Base-by-base conservation (phyloP, 2,113 vertebrate species). In the Casuarius casuarius region DNA sequence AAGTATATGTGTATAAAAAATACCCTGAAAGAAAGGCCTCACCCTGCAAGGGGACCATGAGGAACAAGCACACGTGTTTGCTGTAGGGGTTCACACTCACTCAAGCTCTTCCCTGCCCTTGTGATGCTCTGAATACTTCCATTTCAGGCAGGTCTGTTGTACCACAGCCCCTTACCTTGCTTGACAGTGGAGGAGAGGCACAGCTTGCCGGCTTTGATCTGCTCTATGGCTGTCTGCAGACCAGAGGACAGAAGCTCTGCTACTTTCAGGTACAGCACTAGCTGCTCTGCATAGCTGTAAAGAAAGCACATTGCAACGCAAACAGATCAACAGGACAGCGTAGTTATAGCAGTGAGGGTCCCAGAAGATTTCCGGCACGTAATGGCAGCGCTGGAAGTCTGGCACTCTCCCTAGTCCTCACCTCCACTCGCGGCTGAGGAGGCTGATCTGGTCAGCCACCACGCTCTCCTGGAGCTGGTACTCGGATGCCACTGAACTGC, bases 391-490 rank as follows among this genome's bases (percentile, higher is more conserved):
- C 17, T 33, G 56, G 29, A 31, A 59, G 31, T 33, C 29, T 4
- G 2, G 46, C 52, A 67, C 58, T 76, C 68, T 85, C n/a, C 63
- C 54, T 1, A 0, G 0, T 21, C 33, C 98, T 95, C 84, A 99
- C 99, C 99, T 99, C 99, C 99, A 99, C 92, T 99, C 99, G 83
- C 95, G 96, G 97, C 99, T 99, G 83, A 99, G 98, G 15, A 99
- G 98, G 95, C 99, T 99, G 97, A 99, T 99, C 98, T 99, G 99
- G 98, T 99, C 99, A 0, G 99, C 98, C 97, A 99, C 98, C 86
- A 99, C 56, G 7, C 99, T 99, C 98, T 99, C 99, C 97, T 99
- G 99, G 89, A 99, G 98, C 85, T 98, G 98, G 97, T 98, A 98
- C 71, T 99, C 98, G 0, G 97, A 96, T 9, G 98, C 98, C 31